A percentile compares a stretch with the other conserved stretches of the same genome.
Conservation (phyloP, 2,113 vertebrate genomes). For the Aspidoscelis tigris region DNA sequence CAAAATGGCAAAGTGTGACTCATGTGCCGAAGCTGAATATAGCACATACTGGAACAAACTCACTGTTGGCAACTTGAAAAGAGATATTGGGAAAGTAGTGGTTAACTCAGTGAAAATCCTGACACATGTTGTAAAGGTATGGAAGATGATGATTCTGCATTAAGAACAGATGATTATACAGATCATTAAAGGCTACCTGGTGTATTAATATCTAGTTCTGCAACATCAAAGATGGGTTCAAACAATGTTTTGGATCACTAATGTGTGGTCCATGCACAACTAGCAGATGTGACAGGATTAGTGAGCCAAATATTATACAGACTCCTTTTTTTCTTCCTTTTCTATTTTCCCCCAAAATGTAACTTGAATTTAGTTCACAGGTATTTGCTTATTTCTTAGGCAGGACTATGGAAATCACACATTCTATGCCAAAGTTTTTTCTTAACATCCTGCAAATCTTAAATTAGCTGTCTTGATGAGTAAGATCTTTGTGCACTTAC, state of each 20-base stretch:
- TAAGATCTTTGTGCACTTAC: neutral
- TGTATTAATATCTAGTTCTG: too few relatives aligned
- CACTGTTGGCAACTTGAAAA: too few relatives aligned
- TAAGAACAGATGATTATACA: too few relatives aligned
- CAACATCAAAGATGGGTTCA: too few relatives aligned
- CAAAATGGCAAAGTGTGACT: too few relatives aligned
- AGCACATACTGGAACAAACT: too few relatives aligned
- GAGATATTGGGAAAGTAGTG: too few relatives aligned
- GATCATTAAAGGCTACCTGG: slow-evolving; percentile 10
- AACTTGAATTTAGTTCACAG: accelerated
- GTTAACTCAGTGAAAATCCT: too few relatives aligned
- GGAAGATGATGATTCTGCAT: too few relatives aligned
- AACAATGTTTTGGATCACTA: neutral
- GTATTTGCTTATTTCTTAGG: neutral
- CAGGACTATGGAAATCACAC: neutral
- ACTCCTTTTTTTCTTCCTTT: too few relatives aligned
- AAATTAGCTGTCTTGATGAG: neutral
- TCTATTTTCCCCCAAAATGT: neutral
- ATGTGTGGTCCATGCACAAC: neutral
- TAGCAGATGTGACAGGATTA: neutral
- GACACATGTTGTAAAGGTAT: too few relatives aligned
- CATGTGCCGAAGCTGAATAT: too few relatives aligned
- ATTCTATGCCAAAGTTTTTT: neutral
- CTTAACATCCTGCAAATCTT: neutral
- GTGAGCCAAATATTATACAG: neutral